Percentiles rank a stretch among this genome's conserved stretches.
Conservation (phyloP, 92 coral and sea anemone genomes). For the Zoanthus solanderi region DNA sequence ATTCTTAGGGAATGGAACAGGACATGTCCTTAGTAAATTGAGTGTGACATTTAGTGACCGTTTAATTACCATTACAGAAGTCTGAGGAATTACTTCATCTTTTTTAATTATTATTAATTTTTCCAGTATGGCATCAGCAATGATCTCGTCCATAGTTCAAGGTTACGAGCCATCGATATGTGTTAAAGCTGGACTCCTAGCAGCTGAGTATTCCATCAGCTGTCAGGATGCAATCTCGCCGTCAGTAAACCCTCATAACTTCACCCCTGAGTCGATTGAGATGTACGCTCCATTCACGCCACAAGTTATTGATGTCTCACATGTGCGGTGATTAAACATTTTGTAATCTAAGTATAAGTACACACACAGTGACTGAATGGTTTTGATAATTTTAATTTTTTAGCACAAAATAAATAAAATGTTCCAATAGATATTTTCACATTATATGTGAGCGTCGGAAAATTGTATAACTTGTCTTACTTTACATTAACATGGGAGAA, state of each 20-base stretch:
- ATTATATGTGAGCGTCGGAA: background rate
- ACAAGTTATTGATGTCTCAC: conserved; percentile 65
- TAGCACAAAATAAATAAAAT: too few relatives aligned
- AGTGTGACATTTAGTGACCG: background rate
- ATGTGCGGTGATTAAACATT: conserved; percentile 25
- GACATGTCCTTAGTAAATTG: background rate
- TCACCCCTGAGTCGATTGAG: conserved; percentile 72
- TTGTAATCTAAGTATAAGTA: background rate
- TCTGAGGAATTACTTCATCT: background rate
- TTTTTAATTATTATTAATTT: conserved; percentile 21
- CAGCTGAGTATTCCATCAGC: conserved; percentile 85
- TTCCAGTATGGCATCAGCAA: conserved; percentile 91
- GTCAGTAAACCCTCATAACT: conserved; percentile 77
- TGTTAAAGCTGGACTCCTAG: conserved; percentile 90
- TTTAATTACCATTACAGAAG: background rate
- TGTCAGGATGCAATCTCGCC: conserved; percentile 82
- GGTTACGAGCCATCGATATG: conserved; percentile 86
- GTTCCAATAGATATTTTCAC: background rate
- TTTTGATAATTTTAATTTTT: background rate
- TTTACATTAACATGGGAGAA: too few relatives aligned
- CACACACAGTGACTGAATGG: background rate
- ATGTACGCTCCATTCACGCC: conserved; percentile 74
- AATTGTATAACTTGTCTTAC: too few relatives aligned
- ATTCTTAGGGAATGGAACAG: background rate
- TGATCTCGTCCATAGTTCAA: conserved; percentile 76